Base-by-base conservation (phyloP, 2,888 invertebrate species). In the Leptinotarsa juncta region DNA sequence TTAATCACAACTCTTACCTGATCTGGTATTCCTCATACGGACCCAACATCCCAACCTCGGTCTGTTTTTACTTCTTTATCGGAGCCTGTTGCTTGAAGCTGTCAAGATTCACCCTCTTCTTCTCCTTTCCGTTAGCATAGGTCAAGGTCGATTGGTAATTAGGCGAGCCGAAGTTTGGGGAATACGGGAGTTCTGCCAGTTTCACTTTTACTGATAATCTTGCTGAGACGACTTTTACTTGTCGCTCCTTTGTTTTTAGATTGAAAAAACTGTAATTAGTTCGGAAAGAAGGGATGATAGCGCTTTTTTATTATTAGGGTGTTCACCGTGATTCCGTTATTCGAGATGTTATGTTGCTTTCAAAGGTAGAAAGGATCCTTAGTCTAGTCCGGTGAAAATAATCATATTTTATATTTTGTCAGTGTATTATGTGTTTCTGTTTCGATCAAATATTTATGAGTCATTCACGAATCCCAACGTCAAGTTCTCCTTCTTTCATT, bases 31-130 rank as follows among this genome's bases (percentile, higher is more conserved):
- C 62, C 32, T n/a, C 42, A 42, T 26, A 12, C 23, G 57, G 23
- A 23, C 57, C 57, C 23, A 62, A 62, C 42, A 32, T 62, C 62
- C 12, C n/a, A 16, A 42, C n/a, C 5, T 42, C 32, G 12, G n/a
- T 20, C 7, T 62, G 62, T 62, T 62, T 62, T 62, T 62, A 62
- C 62, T 42, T n/a, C 62, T 42, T 62, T 62, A 62, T 42, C 62
- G 62, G 32, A 26, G 32, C 62, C 62, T 62, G 62, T 62, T 62
- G 62, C 62, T 62, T 26, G 62, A n/a, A 32, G 62, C 26, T 18
- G 42, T 62, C 62, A 42, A 14, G 62, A 42, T 42, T 62, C 62
- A 32, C 62, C 62, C 16, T 62, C 42, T 42, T 42, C 42, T 15
- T n/a, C 32, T 62, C 32, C 18, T 62, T 62, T n/a, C 1, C 26